A percentile compares a stretch with the other conserved stretches of the same genome.
These are phyloP conservation scores for Tyrophagus putrescentiae DNA, from an alignment of 1,140 invertebrate genomes.

Conservation along the genomic window DNA sequence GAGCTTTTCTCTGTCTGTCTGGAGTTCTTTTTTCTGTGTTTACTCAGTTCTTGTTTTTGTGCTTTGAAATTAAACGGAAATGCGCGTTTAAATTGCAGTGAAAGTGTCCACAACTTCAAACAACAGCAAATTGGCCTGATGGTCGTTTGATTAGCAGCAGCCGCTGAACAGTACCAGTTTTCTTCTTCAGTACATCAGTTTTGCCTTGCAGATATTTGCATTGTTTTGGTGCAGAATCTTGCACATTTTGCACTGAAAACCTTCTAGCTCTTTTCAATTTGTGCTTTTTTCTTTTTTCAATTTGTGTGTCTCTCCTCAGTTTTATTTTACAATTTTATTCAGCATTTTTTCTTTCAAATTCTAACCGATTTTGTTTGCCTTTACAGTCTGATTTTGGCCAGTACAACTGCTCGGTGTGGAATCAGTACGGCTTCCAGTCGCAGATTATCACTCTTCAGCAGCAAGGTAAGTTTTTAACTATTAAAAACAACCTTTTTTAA, in stretches of 20 bases:
- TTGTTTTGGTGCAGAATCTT: neutral
- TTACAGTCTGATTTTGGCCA: constrained; percentile 54
- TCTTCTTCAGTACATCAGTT: no score
- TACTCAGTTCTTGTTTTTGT: no score
- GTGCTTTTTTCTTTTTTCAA: neutral
- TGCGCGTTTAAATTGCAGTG: no score
- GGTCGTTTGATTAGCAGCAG: no score
- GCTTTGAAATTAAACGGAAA: no score
- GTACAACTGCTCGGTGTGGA: constrained; percentile 85
- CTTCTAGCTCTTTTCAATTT: neutral
- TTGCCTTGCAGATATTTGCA: neutral
- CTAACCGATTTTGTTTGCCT: neutral
- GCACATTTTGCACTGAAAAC: neutral
- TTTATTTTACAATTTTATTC: neutral
- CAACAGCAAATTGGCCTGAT: no score
- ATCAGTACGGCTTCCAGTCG: constrained; percentile 69
- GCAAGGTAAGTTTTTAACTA: constrained; percentile 55
- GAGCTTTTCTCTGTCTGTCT: no score
- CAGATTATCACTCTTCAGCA: constrained; percentile 64
- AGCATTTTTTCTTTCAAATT: neutral
- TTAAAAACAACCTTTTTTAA: neutral
- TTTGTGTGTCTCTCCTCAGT: neutral
- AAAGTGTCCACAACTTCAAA: no score
- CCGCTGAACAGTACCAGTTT: no score
- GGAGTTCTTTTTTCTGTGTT: no score